Evolutionary conservation across 1,140 invertebrate genomes (phyloP), one percentile per base, ranked within the genome.

Genomic region (Ceratina australensis): DNA sequence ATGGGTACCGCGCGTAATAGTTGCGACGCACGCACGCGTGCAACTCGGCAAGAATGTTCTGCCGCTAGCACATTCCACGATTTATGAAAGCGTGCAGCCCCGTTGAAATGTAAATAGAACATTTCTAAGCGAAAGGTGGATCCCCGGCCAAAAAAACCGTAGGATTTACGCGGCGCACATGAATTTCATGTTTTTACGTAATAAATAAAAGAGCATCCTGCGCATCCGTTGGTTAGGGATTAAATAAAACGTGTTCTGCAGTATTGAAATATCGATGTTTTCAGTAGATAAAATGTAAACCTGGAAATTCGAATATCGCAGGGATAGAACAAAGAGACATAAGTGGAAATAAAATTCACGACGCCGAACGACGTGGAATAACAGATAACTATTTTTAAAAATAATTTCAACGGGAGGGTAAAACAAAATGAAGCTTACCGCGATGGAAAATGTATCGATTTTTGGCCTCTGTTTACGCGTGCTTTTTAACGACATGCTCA

Each of bases 51-150:
- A 61, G 56, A 76, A 71, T 69, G 69, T 76, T 50, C 24, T 28
- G 42, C 66, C 57, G 74, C 3, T 24, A 66, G 66, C 61, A 57
- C 66, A 71, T 76, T 61, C 47, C 66, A 52, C 69, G 66, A 71
- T 76, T 76, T 76, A 76, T 71, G 47, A 61, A 76, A 76, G 61
- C 56, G 47, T 60, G 57, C 26, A 20, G 3, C 7, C 12, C 2
- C n/a, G 56, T 28, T 52, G 33, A 42, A 69, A 52, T 56, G 22
- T 42, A 76, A 76, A 76, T 76, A 76, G 74, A 71, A 76, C 74
- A 71, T 76, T 52, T 56, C 56, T 22, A 57, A 10, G 33, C 47
- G 66, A 69, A 69, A 76, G 66, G 33, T 52, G 47, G n/a, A 50
- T 22, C 52, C 42, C 42, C 20, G 26, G 66, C 47, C 3, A 52